A percentile compares a stretch with the other conserved stretches of the same genome.
phyloP scores from a whole-genome alignment of 1,140 invertebrate genomes.

The Caenorhabditis brenneri region DNA sequence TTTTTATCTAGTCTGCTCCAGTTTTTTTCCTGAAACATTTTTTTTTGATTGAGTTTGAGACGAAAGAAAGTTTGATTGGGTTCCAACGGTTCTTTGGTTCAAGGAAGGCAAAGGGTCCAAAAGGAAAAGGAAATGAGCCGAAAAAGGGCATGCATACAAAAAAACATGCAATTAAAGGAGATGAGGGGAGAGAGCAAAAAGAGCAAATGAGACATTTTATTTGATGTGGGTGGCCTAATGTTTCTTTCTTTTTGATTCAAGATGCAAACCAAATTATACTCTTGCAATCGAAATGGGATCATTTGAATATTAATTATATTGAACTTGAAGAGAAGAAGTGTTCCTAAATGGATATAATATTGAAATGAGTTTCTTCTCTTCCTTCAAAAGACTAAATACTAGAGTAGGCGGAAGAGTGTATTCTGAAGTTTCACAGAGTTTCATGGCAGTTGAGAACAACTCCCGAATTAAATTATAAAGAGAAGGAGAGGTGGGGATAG shows the following conservation, averaged over 20 bases:
- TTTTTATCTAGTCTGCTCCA: slow-evolving; percentile 6
- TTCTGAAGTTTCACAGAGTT: too few relatives aligned
- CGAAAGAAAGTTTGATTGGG: neutral
- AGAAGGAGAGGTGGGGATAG: neutral
- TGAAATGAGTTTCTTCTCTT: neutral
- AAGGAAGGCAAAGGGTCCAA: neutral
- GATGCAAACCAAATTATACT: neutral
- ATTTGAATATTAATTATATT: neutral
- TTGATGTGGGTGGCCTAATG: neutral
- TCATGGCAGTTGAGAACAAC: neutral
- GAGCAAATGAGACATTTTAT: neutral
- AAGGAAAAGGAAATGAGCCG: neutral
- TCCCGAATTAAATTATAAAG: neutral
- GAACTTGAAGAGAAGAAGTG: neutral
- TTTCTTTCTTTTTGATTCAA: neutral
- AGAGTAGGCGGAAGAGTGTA: too few relatives aligned
- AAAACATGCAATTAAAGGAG: neutral
- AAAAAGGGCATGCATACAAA: neutral
- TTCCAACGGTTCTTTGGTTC: neutral
- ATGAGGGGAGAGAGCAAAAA: neutral
- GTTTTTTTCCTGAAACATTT: neutral
- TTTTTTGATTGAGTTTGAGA: neutral
- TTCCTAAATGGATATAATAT: neutral
- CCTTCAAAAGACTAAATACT: neutral
- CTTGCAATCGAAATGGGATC: neutral